Conservation (phyloP, 2,113 vertebrate genomes). For the Chionis minor region DNA sequence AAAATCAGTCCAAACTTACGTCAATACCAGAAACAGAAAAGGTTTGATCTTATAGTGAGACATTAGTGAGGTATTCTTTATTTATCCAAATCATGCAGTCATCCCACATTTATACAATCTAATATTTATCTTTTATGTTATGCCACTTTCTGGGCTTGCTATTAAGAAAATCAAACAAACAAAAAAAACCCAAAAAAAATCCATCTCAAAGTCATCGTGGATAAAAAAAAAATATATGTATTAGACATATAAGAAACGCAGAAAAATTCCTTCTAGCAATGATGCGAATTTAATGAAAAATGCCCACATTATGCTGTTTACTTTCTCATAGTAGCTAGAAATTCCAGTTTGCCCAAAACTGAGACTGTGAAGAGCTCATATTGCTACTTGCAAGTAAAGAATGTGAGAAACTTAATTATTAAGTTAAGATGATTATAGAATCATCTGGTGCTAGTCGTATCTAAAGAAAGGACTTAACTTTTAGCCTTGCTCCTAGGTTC, state of each 20-base stretch:
- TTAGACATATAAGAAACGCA: not conserved
- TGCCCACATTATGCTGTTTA: not conserved
- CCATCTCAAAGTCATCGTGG: not conserved
- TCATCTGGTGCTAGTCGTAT: not conserved
- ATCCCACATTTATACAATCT: not conserved
- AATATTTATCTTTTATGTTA: not conserved
- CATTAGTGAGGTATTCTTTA: not conserved
- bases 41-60: not conserved
- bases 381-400: not conserved
- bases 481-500: not conserved
- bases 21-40: not conserved
- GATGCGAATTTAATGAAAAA: not conserved
- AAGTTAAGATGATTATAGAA: not conserved
- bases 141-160: not conserved
- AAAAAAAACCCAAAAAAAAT: not conserved
- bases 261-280: not conserved
- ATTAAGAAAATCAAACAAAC: not conserved
- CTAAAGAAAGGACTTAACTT: not conserved
- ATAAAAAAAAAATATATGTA: not conserved
- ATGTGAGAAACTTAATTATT: not conserved
- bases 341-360: not conserved
- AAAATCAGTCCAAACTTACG: not conserved
- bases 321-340: not conserved
- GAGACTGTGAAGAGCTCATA: not conserved
- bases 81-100: not conserved